phyloP scores from a whole-genome alignment of 2,113 vertebrate species.

The Smithornis capensis region DNA sequence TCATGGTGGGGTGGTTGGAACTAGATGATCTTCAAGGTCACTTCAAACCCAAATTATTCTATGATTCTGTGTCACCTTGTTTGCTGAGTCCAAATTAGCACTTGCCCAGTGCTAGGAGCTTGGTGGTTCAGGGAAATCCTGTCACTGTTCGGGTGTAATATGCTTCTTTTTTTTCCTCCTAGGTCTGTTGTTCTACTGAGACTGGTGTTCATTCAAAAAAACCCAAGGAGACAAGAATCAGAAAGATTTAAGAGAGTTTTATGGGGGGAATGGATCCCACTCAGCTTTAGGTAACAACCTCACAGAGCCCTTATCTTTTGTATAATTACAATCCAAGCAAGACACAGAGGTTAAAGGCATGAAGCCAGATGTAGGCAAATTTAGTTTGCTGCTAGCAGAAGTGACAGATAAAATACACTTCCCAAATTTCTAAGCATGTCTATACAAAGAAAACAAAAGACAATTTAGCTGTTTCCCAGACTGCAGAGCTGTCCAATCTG shows the following conservation, averaged over 20 bases:
- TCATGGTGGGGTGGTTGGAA: background rate
- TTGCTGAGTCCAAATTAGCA: background rate
- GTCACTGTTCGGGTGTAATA: background rate
- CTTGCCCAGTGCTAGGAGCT: background rate
- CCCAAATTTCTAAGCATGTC: background rate
- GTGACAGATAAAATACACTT: background rate
- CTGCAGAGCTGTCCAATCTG: background rate
- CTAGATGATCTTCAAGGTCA: background rate
- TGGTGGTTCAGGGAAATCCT: background rate
- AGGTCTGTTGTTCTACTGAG: background rate
- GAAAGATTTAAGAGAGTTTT: background rate
- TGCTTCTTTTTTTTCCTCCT: background rate
- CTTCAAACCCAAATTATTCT: background rate
- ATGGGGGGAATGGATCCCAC: background rate
- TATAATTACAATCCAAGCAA: background rate
- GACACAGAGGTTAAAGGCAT: background rate
- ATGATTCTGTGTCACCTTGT: background rate
- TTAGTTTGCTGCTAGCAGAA: background rate
- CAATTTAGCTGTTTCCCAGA: background rate
- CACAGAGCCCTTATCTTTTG: background rate
- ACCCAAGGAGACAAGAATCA: background rate
- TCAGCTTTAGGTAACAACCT: fast-evolving
- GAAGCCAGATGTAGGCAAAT: background rate
- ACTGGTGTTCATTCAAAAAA: background rate
- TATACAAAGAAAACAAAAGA: background rate